Evolutionary conservation across 2,113 vertebrate species (phyloP), one percentile per base, ranked within the genome.

Genomic region (Gymnarchus niloticus): DNA sequence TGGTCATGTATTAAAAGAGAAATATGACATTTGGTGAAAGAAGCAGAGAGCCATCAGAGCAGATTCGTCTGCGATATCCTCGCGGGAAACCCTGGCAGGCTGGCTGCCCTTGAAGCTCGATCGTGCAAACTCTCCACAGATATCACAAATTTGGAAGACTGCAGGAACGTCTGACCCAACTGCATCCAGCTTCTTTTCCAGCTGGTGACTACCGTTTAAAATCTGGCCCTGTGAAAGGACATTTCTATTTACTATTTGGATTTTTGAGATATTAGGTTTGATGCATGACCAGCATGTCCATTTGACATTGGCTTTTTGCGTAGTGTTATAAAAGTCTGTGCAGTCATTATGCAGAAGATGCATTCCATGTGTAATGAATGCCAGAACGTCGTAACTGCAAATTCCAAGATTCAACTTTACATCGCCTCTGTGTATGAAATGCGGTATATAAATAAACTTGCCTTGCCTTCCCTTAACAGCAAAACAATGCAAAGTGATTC

Each of bases 291-390:
- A 54, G 84, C 41, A 54, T 21, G 21, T 37, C 52, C 76, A 48
- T 48, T 46, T n/a, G 37, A 76, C 41, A 49, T 33, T 76, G 33
- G 65, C 1, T 41, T 85, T 85, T 41, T 7, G 54, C 14, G 17
- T 41, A 44, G 41, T 56, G 17, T 23, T 73, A 85, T 44, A 76
- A 73, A 73, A 48, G 21, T 44, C 33, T 37, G 21, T 19, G 77
- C 25, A 49, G 65, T 41, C 59, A 57, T 65, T 57, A 69, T 49
- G 57, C n/a, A 84, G 25, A 23, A 69, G 23, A 37, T 21, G 25
- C 33, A 84, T 84, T 17, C 83, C 46, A 14, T 51, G 3, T 69
- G n/a, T 69, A 84, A 69, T 73, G 59, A 84, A 84, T 69, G 25
- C 57, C 46, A 73, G 59, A 51, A 81, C 1, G 77, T 23, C 14